Base-by-base conservation (phyloP, 2,888 invertebrate species). In the Dolichopus griseipennis region DNA sequence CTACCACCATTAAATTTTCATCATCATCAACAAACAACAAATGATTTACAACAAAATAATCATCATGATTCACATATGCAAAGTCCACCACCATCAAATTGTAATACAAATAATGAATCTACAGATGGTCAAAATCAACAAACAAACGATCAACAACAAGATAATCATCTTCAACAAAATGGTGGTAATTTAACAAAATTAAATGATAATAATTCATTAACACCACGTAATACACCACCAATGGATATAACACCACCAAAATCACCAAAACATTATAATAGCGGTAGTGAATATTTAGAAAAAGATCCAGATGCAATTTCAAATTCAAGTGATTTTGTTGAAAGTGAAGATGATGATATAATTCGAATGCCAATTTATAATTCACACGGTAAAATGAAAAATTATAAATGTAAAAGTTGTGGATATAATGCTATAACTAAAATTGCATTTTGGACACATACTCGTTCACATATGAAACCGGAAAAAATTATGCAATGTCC, bases 371-470 rank as follows among this genome's bases (percentile, higher is more conserved):
- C 85, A 67, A 83, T 78, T 70, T 79, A 78, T 69, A 82, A 81
- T 68, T 81, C 81, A 2, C 81, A 92, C 73, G 92, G 92, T 20
- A 93, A 92, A 83, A 87, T 92, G 21, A 97, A 96, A 82, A 89
- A 89, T 0, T 92, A 92, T 81, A 90, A 91, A 76, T 98, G 98
- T 83, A 97, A 97, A 77, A 93, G 95, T 73, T 98, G 98, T 78
- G 88, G 88, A 67, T 91, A 90, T 74, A 86, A 91, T 1, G 90
- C 94, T 0, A 87, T 90, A 18, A 93, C 93, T 7, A 98, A 98
- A 82, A 83, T 91, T 21, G 93, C 93, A 68, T 96, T 93, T 78
- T 99, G 98, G 97, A 88, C 90, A 62, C 99, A 99, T 79, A 88
- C 89, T 33, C 88, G 90, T 68, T 85, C 86, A 22, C 99, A 99